phyloP scores from a whole-genome alignment of 2,888 invertebrate genomes.

The Melinopterus prodromus region DNA sequence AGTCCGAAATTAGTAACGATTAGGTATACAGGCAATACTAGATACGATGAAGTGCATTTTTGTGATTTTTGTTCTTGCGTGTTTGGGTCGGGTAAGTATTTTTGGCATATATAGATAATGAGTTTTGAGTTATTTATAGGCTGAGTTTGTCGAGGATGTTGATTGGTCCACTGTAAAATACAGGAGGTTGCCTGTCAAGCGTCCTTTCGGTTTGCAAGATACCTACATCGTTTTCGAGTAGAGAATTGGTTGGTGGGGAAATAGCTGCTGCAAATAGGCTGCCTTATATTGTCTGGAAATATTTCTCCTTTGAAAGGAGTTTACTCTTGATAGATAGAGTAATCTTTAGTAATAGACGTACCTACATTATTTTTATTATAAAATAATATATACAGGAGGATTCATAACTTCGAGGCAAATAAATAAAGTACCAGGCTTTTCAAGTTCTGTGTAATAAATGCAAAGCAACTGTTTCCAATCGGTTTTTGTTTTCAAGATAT shows the following conservation, averaged over 20 bases:
- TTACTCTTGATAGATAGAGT: too few species aligned
- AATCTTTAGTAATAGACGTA: too few species aligned
- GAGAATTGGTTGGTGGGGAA: constrained; percentile 18
- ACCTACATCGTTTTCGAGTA: background rate
- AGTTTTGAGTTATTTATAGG: too few species aligned
- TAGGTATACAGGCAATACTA: background rate
- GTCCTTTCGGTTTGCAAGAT: constrained; percentile 14
- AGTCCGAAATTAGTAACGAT: background rate
- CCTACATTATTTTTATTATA: too few species aligned
- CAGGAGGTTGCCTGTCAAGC: background rate
- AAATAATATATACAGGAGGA: too few species aligned
- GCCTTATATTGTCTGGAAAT: constrained; percentile 6
- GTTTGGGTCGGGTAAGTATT: background rate
- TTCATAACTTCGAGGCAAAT: too few species aligned
- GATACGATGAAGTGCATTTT: constrained; percentile 17
- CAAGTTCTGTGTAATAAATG: too few species aligned
- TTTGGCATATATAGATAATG: background rate
- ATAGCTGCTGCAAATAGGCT: constrained; percentile 13
- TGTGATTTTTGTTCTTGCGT: constrained; percentile 13
- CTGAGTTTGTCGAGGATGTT: constrained; percentile 5
- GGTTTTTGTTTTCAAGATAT: too few species aligned
- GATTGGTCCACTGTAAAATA: constrained; percentile 28
- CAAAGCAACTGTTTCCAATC: too few species aligned
- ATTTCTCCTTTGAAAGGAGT: too few species aligned
- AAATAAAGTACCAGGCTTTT: too few species aligned